These are phyloP conservation scores for Coptodon bakossiorum DNA, from an alignment of 2,113 vertebrate species.

Conservation along the genomic window DNA sequence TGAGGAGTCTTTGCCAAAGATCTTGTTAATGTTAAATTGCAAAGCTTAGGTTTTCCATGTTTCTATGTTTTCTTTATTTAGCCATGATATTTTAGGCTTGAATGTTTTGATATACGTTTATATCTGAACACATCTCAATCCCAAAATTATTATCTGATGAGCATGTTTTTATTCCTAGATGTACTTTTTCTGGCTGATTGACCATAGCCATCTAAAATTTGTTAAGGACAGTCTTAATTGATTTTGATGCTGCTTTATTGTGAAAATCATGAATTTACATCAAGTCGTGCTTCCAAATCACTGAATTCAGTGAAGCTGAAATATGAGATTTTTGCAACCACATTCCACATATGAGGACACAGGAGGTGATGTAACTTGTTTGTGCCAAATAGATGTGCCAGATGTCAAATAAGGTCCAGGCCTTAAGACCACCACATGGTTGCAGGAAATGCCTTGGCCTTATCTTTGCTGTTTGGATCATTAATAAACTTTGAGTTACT, in stretches of 20 bases:
- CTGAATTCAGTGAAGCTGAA: neutral
- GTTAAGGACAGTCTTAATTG: neutral
- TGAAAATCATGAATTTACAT: neutral
- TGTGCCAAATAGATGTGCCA: neutral
- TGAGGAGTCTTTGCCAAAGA: neutral
- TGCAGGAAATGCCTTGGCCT: neutral
- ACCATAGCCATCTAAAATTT: neutral
- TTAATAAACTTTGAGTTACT: neutral
- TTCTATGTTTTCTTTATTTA: neutral
- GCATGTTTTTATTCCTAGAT: neutral
- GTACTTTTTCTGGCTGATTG: neutral
- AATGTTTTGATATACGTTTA: neutral
- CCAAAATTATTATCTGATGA: neutral
- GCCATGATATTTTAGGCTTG: neutral
- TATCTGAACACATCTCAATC: neutral
- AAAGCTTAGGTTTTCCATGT: neutral
- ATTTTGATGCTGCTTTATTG: fast-evolving
- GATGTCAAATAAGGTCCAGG: neutral
- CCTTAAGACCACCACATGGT: neutral
- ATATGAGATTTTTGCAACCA: neutral
- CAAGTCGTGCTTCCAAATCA: neutral
- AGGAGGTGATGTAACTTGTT: neutral
- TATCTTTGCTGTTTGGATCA: neutral
- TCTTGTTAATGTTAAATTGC: neutral
- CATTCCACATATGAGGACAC: neutral